phyloP scores from a whole-genome alignment of 2,888 invertebrate genomes.

The Acronicta psi region DNA sequence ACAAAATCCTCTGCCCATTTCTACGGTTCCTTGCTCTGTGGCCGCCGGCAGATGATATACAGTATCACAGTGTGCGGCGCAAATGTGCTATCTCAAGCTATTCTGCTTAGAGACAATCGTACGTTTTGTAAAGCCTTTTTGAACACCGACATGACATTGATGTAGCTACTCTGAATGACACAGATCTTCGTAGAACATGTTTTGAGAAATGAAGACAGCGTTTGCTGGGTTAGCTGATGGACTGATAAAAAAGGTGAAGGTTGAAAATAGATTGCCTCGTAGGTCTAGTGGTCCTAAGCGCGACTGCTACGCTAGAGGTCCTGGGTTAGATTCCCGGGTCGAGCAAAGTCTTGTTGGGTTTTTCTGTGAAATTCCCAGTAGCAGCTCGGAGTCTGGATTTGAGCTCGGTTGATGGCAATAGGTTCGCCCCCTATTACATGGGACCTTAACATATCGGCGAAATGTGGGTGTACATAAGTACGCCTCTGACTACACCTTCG shows the following conservation, averaged over 20 bases:
- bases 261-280: too few species aligned
- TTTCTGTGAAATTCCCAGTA: too few species aligned
- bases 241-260: not conserved
- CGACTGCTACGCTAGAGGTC: too few species aligned
- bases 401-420: too few species aligned
- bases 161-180: conserved; percentile 25
- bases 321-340: too few species aligned
- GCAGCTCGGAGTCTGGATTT: too few species aligned
- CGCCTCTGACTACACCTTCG: too few species aligned
- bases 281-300: too few species aligned
- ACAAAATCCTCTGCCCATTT: not conserved
- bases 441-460: too few species aligned
- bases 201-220: not conserved
- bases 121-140: conserved; percentile 23
- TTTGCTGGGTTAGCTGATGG: not conserved
- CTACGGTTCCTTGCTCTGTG: conserved; percentile 52
- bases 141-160: conserved; percentile 33
- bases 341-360: too few species aligned
- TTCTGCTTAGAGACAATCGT: conserved; percentile 74
- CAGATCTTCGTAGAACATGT: conserved; percentile 13
- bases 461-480: too few species aligned
- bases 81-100: conserved; percentile 77
- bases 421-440: too few species aligned
- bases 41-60: conserved; percentile 72
- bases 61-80: conserved; percentile 74